Evolutionary conservation across 2,888 invertebrate species (phyloP), one percentile per base, ranked within the genome.

Genomic region (Chymomyza amoena): DNA sequence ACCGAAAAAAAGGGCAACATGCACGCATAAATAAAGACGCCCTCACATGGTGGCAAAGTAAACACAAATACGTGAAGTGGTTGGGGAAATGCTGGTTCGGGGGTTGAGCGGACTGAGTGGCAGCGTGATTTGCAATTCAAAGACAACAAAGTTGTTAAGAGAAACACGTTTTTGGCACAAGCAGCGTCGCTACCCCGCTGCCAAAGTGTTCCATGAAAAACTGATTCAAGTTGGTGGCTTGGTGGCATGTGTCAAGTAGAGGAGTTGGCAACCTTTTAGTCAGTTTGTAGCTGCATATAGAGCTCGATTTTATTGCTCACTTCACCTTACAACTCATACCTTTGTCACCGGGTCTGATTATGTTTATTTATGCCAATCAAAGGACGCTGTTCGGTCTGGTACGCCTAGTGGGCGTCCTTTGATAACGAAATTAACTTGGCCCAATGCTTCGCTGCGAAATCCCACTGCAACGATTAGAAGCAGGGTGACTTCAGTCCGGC

Each of bases 341-440:
- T 45, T 45, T 54, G 32, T 28, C 15, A 16, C 18, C 18, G 4
- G 2, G n/a, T 63, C 78, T 74, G 85, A 83, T 87, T 83, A 80
- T 84, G 85, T 80, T 87, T 87, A 87, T 84, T 87, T 87, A 87
- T 87, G 80, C 85, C 39, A 83, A 87, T 83, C 87, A 80, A 80
- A 74, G 52, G 52, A n/a, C 52, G 57, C 57, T 32, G 9, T 9
- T 13, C 20, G 57, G 13, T 28, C 16, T 10, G 20, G 15, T 28
- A 4, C 36, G 36, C 36, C 39, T 63, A 69, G 69, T 64, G 45
- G 68, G 69, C 66, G 65, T 61, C 66, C 64, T 75, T 75, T 81
- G 78, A 87, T 84, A 84, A 80, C 76, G 75, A 82, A 87, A 80
- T 87, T 82, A 82, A 73, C 73, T 70, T 51, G 77, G 66, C 28